Percentiles rank a stretch among this genome's conserved stretches.
phyloP scores from a whole-genome alignment of 2,888 invertebrate genomes.

The Terebella lapidaria region DNA sequence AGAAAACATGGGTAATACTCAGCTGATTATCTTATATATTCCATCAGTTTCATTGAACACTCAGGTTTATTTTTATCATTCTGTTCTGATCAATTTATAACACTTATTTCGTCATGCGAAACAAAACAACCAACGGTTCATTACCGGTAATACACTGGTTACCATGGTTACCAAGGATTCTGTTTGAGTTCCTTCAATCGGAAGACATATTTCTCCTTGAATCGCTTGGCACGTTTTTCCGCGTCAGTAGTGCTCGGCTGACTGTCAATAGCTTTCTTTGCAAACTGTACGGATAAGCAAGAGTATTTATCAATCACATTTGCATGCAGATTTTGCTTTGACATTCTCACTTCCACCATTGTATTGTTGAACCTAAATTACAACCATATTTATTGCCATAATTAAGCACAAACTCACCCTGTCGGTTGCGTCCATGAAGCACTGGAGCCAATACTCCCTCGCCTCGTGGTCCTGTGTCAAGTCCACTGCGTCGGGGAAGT shows the following conservation, averaged over 20 bases:
- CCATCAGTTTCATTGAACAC: too few relatives aligned
- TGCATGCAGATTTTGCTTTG: too few relatives aligned
- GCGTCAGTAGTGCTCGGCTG: conserved; percentile 73
- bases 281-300: conserved; percentile 59
- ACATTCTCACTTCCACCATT: too few relatives aligned
- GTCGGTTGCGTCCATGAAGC: conserved; percentile 77
- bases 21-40: too few relatives aligned
- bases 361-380: too few relatives aligned
- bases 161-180: conserved; percentile 77
- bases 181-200: conserved; percentile 70
- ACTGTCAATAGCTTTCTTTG: conserved; percentile 74
- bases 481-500: conserved; percentile 89
- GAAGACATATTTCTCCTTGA: conserved; percentile 76
- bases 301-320: not conserved
- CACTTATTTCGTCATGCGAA: too few relatives aligned
- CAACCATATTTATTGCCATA: too few relatives aligned
- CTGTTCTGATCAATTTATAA: too few relatives aligned
- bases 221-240: conserved; percentile 71
- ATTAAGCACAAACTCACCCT: conserved; percentile 58
- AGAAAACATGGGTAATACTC: not conserved
- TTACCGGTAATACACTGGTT: not conserved
- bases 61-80: too few relatives aligned
- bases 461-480: conserved; percentile 79
- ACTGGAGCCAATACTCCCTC: conserved; percentile 82
- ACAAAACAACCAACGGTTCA: too few relatives aligned